phyloP scores from a whole-genome alignment of 2,797 vertebrate species.

The Macropodus opercularis region DNA sequence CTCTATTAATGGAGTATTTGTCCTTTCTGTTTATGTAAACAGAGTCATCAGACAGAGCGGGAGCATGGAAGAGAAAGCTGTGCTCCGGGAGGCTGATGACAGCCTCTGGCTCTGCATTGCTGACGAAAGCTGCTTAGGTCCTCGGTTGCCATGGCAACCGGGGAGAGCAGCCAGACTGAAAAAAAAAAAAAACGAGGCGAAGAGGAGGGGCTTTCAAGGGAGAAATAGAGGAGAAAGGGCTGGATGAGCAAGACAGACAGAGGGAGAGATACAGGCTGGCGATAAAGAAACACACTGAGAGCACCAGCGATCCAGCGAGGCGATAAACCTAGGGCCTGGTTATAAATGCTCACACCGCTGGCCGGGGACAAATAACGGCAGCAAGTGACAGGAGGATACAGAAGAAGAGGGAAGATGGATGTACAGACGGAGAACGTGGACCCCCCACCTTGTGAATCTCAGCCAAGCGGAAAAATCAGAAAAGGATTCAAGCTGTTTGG shows the following conservation, averaged over 20 bases:
- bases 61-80: conserved; percentile 55
- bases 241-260: conserved; percentile 72
- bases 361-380: conserved; percentile 44
- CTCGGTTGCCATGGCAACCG: conserved; percentile 85
- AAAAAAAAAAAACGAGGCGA: conserved; percentile 75
- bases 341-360: conserved; percentile 47
- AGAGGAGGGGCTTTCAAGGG: conserved; percentile 77
- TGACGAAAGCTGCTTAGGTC: conserved; percentile 91
- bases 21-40: conserved; percentile 73
- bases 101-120: conserved; percentile 87
- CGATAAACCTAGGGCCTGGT: conserved; percentile 43
- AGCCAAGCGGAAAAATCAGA: conserved; percentile 93
- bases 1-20: conserved; percentile 67
- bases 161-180: conserved; percentile 80
- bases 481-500: conserved; percentile 97
- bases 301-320: conserved; percentile 46
- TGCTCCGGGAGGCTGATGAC: conserved; percentile 75
- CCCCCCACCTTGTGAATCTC: conserved; percentile 88
- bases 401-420: conserved; percentile 88
- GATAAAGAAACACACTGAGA: conserved; percentile 63
- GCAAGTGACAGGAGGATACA: conserved; percentile 45
- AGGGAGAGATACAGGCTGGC: conserved; percentile 69
- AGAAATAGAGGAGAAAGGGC: conserved; percentile 81
- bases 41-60: conserved; percentile 69
- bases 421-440: conserved; percentile 88